phyloP scores from a whole-genome alignment of 92 coral and sea anemone genomes.

The Umimayanthus kanabou region DNA sequence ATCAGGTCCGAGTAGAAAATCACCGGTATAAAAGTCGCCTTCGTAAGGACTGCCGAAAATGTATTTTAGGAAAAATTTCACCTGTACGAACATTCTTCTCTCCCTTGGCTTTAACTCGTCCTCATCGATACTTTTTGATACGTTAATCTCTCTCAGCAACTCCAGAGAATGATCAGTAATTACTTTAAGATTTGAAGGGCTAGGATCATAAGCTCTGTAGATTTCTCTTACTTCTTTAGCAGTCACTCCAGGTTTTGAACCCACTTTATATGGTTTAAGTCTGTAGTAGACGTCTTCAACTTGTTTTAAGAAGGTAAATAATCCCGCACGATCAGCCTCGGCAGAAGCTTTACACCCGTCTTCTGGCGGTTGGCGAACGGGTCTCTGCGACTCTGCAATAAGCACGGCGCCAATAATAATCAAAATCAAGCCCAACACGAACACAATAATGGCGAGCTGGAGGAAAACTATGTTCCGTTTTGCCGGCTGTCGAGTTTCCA shows the following conservation, averaged over 20 bases:
- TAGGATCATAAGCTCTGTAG: constrained; percentile 53
- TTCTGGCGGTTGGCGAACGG: not conserved
- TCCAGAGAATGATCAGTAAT: constrained; percentile 45
- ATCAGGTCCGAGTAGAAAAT: constrained; percentile 62
- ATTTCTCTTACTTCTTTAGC: constrained; percentile 46
- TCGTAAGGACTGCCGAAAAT: constrained; percentile 48
- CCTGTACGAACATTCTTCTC: constrained; percentile 54
- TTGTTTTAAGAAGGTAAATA: constrained; percentile 47
- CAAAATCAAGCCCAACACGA: constrained; percentile 53
- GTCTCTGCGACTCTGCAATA: constrained; percentile 37
- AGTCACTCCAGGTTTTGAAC: constrained; percentile 50
- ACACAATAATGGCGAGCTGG: constrained; percentile 42
- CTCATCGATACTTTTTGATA: constrained; percentile 40
- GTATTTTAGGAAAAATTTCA: constrained; percentile 43
- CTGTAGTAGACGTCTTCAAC: constrained; percentile 42
- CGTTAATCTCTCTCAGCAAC: constrained; percentile 34
- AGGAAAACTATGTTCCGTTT: constrained; percentile 32
- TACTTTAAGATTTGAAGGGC: constrained; percentile 42
- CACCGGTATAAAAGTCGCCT: constrained; percentile 57
- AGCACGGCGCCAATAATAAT: constrained; percentile 52
- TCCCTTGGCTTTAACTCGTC: constrained; percentile 53
- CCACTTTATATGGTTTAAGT: constrained; percentile 45
- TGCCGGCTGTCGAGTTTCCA: constrained; percentile 26
- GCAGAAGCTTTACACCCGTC: constrained; percentile 48
- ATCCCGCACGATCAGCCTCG: constrained; percentile 41